These are phyloP conservation scores for Microtus ochrogaster DNA, from an alignment of 2,113 vertebrate genomes.

Conservation along the genomic window DNA sequence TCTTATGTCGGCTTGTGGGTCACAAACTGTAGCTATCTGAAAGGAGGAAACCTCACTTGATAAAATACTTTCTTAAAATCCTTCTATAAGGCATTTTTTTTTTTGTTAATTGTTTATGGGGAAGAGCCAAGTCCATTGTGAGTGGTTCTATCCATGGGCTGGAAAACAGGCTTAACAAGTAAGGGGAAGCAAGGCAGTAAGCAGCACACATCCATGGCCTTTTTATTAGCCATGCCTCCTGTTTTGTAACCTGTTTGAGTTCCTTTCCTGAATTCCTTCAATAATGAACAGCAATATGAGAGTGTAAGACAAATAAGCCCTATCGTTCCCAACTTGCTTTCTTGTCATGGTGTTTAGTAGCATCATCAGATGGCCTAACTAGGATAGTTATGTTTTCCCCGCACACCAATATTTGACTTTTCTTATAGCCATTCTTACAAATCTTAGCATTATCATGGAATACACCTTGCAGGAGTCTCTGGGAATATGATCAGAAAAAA, in stretches of 20 bases:
- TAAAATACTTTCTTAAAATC: not conserved
- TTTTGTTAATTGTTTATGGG: not conserved
- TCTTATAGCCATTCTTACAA: not conserved
- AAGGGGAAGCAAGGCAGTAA: not conserved
- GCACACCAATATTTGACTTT: not conserved
- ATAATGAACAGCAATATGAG: too few relatives aligned
- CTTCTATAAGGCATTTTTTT: not conserved
- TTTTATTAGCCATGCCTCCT: not conserved
- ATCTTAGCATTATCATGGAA: not conserved
- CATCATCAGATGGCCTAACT: not conserved
- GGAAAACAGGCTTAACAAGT: not conserved
- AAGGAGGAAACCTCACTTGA: not conserved
- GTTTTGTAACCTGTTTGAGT: not conserved
- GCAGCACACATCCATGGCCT: not conserved
- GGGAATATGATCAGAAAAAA: not conserved
- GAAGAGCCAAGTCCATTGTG: not conserved
- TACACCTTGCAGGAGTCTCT: not conserved
- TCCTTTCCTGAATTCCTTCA: not conserved
- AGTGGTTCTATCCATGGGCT: not conserved
- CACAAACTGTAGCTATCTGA: not conserved
- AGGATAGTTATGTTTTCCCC: not conserved
- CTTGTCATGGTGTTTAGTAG: not conserved
- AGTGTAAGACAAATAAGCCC: not conserved
- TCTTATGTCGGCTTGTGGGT: not conserved
- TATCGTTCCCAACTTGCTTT: not conserved